phyloP scores from a whole-genome alignment of 2,797 vertebrate genomes.

The Sebastes iracundus region DNA sequence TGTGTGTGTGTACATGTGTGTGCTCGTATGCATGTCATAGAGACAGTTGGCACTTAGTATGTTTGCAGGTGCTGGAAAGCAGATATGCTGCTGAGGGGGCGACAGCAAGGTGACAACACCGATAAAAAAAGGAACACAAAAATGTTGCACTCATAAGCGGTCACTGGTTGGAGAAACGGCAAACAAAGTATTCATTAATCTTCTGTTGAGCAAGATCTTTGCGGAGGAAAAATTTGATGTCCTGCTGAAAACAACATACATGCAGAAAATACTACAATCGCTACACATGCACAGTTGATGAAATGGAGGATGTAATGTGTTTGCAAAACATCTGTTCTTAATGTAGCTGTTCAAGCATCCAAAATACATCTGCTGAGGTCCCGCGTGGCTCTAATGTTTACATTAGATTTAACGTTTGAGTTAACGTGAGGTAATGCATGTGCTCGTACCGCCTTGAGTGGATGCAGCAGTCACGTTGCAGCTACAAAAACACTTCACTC shows the following conservation, averaged over 20 bases:
- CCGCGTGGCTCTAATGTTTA: slow-evolving; percentile 12
- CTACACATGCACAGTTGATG: not conserved
- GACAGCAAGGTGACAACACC: not conserved
- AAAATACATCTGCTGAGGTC: not conserved
- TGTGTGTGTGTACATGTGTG: not conserved
- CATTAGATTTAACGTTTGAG: not conserved
- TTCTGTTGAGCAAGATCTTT: not conserved
- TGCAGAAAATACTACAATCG: not conserved
- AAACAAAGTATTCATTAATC: not conserved
- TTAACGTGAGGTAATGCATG: slow-evolving; percentile 1
- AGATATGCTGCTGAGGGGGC: slow-evolving; percentile 21
- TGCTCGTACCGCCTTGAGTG: not conserved
- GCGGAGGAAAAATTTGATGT: not conserved
- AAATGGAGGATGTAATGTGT: not conserved
- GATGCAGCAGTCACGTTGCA: not conserved
- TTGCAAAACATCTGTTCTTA: slow-evolving; percentile 6
- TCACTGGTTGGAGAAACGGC: not conserved
- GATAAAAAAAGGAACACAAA: not conserved
- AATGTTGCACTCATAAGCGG: too few species aligned
- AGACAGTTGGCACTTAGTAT: slow-evolving; percentile 25
- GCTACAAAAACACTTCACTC: not conserved
- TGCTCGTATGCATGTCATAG: slow-evolving; percentile 5
- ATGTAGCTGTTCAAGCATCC: not conserved
- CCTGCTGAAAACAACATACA: not conserved
- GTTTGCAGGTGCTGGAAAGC: slow-evolving; percentile 49